phyloP scores from a whole-genome alignment of 2,113 vertebrate species.

The Sinocyclocheilus rhinocerous region DNA sequence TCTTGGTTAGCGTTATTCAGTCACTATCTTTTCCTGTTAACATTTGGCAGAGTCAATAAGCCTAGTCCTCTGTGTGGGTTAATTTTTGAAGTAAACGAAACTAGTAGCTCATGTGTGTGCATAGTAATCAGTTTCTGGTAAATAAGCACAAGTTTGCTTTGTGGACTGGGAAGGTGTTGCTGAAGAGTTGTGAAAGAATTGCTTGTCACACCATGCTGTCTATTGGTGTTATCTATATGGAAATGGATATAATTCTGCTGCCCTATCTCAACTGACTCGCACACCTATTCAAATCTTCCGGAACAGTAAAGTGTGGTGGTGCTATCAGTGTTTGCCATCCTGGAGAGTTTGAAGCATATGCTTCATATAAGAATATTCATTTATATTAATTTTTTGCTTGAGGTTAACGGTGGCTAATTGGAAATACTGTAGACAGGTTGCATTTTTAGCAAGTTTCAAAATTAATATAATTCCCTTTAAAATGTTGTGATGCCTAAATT shows the following conservation, averaged over 20 bases:
- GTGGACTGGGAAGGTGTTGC: background rate
- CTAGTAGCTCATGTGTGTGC: background rate
- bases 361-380: background rate
- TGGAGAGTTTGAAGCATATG: conserved; percentile 15
- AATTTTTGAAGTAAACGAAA: conserved; percentile 12
- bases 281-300: conserved; percentile 38
- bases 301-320: conserved; percentile 31
- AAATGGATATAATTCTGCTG: conserved; percentile 23
- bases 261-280: conserved; percentile 23
- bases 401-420: background rate
- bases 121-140: background rate
- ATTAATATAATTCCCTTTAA: background rate
- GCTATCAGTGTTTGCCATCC: conserved; percentile 42
- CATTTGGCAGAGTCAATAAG: background rate
- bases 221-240: conserved; percentile 39
- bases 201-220: background rate
- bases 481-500: background rate
- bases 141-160: background rate
- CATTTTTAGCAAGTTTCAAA: background rate
- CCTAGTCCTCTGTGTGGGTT: background rate
- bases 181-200: background rate
- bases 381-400: background rate
- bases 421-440: background rate
- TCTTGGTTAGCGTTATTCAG: background rate
- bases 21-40: conserved; percentile 10